Percentiles rank a stretch among this genome's conserved stretches.
These are phyloP conservation scores for Vesta saturnalis DNA, from an alignment of 2,888 invertebrate species.

Conservation along the genomic window DNA sequence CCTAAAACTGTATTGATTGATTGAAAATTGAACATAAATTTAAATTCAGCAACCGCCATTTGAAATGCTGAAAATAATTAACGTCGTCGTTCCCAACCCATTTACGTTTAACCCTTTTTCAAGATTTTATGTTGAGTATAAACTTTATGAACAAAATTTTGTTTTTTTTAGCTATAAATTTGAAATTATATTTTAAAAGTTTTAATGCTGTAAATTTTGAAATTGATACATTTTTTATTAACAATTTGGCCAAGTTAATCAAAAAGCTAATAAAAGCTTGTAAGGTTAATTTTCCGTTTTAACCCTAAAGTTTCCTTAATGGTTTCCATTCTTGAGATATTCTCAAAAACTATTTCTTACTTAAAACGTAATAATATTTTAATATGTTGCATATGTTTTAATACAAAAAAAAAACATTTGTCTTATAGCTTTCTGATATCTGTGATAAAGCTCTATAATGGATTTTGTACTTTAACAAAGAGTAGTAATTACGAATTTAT, in stretches of 20 bases:
- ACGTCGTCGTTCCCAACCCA: background rate
- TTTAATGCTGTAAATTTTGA: background rate
- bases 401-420: no score
- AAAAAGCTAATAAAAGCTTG: conserved; percentile 1
- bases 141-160: background rate
- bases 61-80: conserved; percentile 5
- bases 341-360: no score
- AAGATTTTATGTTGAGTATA: conserved; percentile 9
- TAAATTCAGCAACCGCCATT: background rate
- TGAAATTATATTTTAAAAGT: conserved; percentile 10
- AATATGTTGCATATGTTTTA: no score
- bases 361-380: no score
- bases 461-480: no score
- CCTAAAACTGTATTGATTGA: conserved; percentile 29
- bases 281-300: background rate
- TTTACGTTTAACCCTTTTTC: conserved; percentile 12
- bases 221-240: background rate
- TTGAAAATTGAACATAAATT: conserved; percentile 23
- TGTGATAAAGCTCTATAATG: no score
- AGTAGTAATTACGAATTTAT: no score
- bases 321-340: no score
- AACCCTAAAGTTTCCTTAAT: background rate
- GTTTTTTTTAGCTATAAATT: background rate
- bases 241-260: background rate
- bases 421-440: no score